These are phyloP conservation scores for Ophion ventricosus DNA, from an alignment of 2,888 invertebrate genomes.

Conservation along the genomic window DNA sequence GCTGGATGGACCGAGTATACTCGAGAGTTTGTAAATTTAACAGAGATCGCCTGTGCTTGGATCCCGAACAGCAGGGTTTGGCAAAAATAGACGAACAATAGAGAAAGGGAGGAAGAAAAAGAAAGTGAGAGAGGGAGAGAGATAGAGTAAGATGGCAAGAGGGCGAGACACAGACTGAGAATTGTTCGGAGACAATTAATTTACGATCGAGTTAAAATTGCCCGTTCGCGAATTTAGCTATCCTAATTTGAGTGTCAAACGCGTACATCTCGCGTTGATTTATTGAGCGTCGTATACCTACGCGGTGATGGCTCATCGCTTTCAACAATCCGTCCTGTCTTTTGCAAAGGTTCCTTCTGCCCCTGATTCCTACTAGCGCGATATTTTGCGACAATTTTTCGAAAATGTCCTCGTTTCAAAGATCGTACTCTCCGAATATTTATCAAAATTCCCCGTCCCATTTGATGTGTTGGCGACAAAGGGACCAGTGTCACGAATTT, in stretches of 20 bases:
- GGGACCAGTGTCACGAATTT: too few species aligned
- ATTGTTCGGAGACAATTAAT: constrained; percentile 27
- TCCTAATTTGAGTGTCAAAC: constrained; percentile 41
- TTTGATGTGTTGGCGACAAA: too few species aligned
- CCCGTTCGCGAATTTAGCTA: constrained; percentile 4
- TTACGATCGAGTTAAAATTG: constrained; percentile 55
- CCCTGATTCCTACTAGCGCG: not conserved
- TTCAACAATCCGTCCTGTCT: constrained; percentile 1
- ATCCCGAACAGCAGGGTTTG: constrained; percentile 11
- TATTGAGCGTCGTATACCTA: constrained; percentile 23
- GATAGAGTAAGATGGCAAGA: constrained; percentile 28
- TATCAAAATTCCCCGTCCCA: not conserved
- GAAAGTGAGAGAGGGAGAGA: constrained; percentile 24
- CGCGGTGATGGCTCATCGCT: constrained; percentile 11
- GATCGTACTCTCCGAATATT: not conserved
- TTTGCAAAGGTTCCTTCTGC: not conserved
- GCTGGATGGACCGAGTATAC: constrained; percentile 12
- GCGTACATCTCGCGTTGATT: constrained; percentile 33
- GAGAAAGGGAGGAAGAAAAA: constrained; percentile 43
- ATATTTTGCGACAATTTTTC: not conserved
- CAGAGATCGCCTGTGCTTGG: constrained; percentile 38
- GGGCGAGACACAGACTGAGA: constrained; percentile 13
- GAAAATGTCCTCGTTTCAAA: not conserved
- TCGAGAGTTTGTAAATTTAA: constrained; percentile 51
- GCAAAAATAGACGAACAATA: constrained; percentile 35